Base-by-base conservation (phyloP, 2,113 vertebrate species). In the Psephotus haematonotus region DNA sequence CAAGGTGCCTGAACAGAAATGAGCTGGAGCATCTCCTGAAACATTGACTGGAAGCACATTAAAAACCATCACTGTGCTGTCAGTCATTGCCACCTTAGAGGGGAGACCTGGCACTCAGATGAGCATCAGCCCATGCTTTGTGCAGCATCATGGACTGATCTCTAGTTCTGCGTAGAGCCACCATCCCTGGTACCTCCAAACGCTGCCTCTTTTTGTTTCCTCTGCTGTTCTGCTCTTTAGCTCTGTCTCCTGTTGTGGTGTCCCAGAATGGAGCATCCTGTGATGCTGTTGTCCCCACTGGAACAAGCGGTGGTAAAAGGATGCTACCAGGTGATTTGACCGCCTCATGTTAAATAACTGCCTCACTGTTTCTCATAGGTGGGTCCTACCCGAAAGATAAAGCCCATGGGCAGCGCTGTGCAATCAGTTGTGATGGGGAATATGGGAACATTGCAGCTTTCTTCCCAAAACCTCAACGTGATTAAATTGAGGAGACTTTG, bases 11-110 rank as follows among this genome's bases (percentile, higher is more conserved):
- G 88, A 68, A 63, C 90, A 92, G 88, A 92, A 96, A 92, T 83
- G 95, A 95, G 95, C 92, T 96, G 97, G 47, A 70, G 80, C 78
- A 72, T 63, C 90, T 94, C 86, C 88, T 81, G 88, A 82, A 92
- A 17, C 39, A 27, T 17, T 71, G 86, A 50, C 67, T 95, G 87
- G 60, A 84, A 94, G 69, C 43, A 50, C 88, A 59, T 44, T 53
- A 43, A 62, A 46, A 57, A 8, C 39, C 55, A 22, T 69, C 27
- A 2, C 22, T 4, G 1, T 8, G 46, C 52, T 93, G 94, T 74
- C 92, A 72, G 55, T 49, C 88, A 13, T 44, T 64, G 18, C 57
- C 64, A 33, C 18, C 72, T 17, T 5, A 1, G 23, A 44, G 57
- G 31, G 80, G 57, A 65, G 72, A 17, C 37, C 50, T 27, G 76